Percentiles rank a stretch among this genome's conserved stretches.
These are phyloP conservation scores for Synaphobranchus kaupii DNA, from an alignment of 2,797 vertebrate species.

Conservation along the genomic window DNA sequence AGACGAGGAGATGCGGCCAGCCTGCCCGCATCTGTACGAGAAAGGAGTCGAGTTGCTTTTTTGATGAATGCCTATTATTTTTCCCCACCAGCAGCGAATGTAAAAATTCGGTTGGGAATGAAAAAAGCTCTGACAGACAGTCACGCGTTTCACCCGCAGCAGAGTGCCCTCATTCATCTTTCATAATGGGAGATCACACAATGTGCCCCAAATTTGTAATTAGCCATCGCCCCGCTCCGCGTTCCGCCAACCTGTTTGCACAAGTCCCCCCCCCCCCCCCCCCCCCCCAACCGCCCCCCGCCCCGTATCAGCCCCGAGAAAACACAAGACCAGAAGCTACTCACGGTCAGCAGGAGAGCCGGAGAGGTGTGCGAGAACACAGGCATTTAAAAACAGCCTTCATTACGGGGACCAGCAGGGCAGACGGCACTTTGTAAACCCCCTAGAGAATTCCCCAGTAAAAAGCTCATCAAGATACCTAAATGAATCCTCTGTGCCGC, in stretches of 20 bases:
- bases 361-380: conserved; percentile 20
- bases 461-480: conserved; percentile 53
- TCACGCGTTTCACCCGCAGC: background rate
- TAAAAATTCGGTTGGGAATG: background rate
- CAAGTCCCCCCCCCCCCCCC: background rate
- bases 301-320: conserved; percentile 4
- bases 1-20: conserved; percentile 45
- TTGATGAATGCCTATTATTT: background rate
- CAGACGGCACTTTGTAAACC: conserved; percentile 50
- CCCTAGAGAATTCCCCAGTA: conserved; percentile 48
- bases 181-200: conserved; percentile 21
- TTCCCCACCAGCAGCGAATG: background rate
- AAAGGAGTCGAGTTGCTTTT: conserved; percentile 33
- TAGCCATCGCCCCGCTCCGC: background rate
- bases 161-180: background rate
- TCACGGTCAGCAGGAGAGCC: conserved; percentile 51
- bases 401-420: conserved; percentile 32
- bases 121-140: background rate
- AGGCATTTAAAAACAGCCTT: conserved; percentile 12
- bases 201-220: conserved; percentile 16
- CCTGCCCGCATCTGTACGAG: conserved; percentile 45
- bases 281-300: background rate
- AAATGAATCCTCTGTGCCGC: conserved; percentile 56
- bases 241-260: conserved; percentile 37
- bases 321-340: conserved; percentile 40